Conservation (phyloP, 2,797 vertebrate species). For the Dromococcyx pavoninus region DNA sequence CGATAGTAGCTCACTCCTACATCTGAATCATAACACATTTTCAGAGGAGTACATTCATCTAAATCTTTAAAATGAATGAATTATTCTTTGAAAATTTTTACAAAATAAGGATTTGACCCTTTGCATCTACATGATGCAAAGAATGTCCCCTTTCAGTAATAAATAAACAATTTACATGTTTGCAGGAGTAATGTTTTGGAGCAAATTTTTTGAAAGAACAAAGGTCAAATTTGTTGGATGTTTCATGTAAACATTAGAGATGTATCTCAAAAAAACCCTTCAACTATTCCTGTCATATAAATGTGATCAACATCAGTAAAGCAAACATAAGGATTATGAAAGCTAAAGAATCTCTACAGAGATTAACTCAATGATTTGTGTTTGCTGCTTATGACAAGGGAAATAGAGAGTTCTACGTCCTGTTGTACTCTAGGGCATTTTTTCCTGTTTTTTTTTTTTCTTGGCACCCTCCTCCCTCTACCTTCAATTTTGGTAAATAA, state of each 20-base stretch:
- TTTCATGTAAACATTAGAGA: not conserved
- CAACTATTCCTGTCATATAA: not conserved
- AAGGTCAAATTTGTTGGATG: not conserved
- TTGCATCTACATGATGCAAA: not conserved
- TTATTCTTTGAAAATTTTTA: not conserved
- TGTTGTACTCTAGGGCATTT: not conserved
- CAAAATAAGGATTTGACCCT: not conserved
- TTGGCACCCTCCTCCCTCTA: accelerated
- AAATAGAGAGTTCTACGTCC: not conserved
- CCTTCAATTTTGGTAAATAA: not conserved
- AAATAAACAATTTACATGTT: not conserved
- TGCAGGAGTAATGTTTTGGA: not conserved
- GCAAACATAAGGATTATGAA: not conserved
- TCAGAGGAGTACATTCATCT: not conserved
- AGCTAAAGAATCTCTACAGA: not conserved
- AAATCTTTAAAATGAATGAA: not conserved
- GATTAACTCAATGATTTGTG: not conserved
- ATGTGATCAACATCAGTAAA: not conserved
- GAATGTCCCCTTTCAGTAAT: not conserved
- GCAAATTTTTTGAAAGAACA: not conserved
- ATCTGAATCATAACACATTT: not conserved
- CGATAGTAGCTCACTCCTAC: not conserved
- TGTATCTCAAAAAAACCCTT: not conserved
- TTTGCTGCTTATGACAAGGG: not conserved
- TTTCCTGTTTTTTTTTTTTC: not conserved